Evolutionary conservation across 2,888 invertebrate species (phyloP).

Genomic region (Leptothorax acervorum): DNA sequence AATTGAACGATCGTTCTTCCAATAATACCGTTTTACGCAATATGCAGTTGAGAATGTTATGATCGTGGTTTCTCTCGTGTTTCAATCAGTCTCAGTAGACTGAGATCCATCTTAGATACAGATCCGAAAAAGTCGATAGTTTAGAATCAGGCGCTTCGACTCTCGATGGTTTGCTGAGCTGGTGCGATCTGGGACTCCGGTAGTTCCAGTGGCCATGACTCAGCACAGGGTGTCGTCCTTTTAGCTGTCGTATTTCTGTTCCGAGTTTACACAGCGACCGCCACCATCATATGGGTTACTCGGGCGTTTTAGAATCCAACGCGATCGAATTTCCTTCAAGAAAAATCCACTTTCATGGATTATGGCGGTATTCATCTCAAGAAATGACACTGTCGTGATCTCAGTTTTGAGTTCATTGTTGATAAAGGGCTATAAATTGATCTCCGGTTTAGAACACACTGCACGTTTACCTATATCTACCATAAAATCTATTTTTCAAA

Average conservation of each 20-base stretch:
- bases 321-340: constrained; percentile 29
- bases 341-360: constrained; percentile 62
- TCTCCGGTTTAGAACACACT: not conserved
- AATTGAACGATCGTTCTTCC: not conserved
- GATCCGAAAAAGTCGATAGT: constrained; percentile 38
- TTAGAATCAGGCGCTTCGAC: constrained; percentile 47
- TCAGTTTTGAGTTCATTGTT: constrained; percentile 23
- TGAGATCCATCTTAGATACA: constrained; percentile 16
- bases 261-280: constrained; percentile 74
- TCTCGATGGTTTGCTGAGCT: constrained; percentile 68
- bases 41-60: not conserved
- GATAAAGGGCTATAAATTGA: constrained; percentile 26
- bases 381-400: constrained; percentile 9
- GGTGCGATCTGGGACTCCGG: constrained; percentile 66
- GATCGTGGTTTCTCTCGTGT: not conserved
- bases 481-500: not conserved
- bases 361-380: constrained; percentile 28
- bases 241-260: constrained; percentile 74
- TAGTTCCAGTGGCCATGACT: constrained; percentile 67
- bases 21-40: not conserved
- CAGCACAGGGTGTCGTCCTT: constrained; percentile 65
- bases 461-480: not conserved
- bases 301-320: constrained; percentile 40
- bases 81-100: constrained; percentile 6
- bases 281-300: constrained; percentile 54